Percentiles rank a stretch among this genome's conserved stretches.
Conservation (phyloP, 1,140 invertebrate genomes). For the Eumeta japonica region DNA sequence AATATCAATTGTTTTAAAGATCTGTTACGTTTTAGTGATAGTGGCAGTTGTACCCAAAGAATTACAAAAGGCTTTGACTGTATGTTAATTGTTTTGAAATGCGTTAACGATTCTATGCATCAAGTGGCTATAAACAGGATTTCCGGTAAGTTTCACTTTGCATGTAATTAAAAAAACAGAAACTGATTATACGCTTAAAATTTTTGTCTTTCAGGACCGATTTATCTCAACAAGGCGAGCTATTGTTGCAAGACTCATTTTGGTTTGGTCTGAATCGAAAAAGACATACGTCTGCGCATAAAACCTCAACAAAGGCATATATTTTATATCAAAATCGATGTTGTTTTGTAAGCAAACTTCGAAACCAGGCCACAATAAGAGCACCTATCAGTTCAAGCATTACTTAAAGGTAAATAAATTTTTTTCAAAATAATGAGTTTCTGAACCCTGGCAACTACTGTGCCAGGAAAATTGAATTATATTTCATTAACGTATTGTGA, state of each 20-base stretch:
- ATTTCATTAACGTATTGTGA: no score
- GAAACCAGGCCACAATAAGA: constrained; percentile 72
- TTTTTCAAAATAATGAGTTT: no score
- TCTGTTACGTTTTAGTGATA: constrained; percentile 80
- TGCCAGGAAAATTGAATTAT: no score
- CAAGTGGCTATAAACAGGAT: constrained; percentile 91
- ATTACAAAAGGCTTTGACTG: constrained; percentile 88
- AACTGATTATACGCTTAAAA: no score
- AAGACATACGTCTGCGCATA: constrained; percentile 81
- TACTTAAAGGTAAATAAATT: constrained; percentile 86
- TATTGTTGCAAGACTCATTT: constrained; percentile 88
- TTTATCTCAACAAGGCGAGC: constrained; percentile 79
- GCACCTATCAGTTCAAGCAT: constrained; percentile 89
- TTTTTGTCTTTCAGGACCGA: constrained; percentile 64
- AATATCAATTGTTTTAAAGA: constrained; percentile 90
- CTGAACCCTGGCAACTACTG: no score
- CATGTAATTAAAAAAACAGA: no score
- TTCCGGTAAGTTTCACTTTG: constrained; percentile 77
- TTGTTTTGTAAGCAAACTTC: constrained; percentile 83
- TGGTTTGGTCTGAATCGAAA: constrained; percentile 89
- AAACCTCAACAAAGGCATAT: constrained; percentile 89
- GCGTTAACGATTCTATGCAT: constrained; percentile 96
- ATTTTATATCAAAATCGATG: constrained; percentile 88
- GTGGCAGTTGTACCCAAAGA: constrained; percentile 74
- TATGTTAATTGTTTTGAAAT: constrained; percentile 90